Conservation (phyloP, 2,113 vertebrate species). For the Aphelocoma coerulescens region DNA sequence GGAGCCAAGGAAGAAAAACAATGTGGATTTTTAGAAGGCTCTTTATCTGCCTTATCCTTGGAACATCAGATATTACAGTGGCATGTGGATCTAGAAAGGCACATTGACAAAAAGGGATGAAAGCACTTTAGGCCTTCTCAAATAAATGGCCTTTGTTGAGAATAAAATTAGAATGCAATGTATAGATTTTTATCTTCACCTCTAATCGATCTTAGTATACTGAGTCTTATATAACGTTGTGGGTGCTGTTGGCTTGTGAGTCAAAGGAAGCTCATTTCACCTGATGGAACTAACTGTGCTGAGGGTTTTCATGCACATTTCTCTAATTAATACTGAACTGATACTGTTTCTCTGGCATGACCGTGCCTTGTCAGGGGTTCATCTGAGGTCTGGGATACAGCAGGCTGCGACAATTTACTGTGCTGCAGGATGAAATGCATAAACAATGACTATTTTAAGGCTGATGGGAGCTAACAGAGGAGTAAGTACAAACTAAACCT, state of each 20-base stretch:
- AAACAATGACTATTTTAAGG: neutral
- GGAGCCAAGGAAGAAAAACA: neutral
- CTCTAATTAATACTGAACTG: neutral
- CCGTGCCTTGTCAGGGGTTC: neutral
- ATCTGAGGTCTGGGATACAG: neutral
- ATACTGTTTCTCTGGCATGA: neutral
- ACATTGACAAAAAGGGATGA: neutral
- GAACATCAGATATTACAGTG: neutral
- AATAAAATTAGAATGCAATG: neutral
- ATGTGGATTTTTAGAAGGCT: neutral
- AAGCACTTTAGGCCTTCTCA: neutral
- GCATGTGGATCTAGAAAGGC: neutral
- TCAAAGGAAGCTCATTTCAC: neutral
- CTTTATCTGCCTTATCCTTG: neutral
- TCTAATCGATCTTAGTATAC: fast-evolving
- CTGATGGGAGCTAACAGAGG: neutral
- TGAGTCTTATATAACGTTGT: neutral
- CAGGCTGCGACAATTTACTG: neutral
- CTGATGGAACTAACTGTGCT: neutral
- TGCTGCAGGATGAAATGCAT: neutral
- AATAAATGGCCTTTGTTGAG: neutral
- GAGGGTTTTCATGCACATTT: neutral
- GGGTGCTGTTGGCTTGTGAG: neutral
- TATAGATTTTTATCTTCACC: neutral
- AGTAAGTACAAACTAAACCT: neutral